A percentile compares a stretch with the other conserved stretches of the same genome.
These are phyloP conservation scores for Notoglanidium macrostoma DNA, from an alignment of 2,797 vertebrate genomes.

Conservation along the genomic window DNA sequence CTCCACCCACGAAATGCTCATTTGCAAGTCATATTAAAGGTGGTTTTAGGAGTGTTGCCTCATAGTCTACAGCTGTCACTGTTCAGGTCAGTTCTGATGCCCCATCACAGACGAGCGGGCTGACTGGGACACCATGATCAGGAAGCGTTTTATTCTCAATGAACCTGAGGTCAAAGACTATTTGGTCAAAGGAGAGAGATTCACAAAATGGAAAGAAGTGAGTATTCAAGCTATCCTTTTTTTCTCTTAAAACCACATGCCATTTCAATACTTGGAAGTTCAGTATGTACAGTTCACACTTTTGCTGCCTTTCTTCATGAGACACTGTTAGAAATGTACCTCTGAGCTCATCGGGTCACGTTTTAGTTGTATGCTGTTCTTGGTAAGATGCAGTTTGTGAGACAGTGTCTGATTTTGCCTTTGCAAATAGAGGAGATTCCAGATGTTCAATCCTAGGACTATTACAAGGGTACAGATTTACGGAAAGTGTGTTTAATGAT, in stretches of 20 bases:
- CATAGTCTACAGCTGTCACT: constrained; percentile 7
- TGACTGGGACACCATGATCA: constrained; percentile 77
- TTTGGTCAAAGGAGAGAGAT: constrained; percentile 88
- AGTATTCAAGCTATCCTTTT: constrained; percentile 67
- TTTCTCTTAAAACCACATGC: background rate
- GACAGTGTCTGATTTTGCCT: constrained; percentile 2
- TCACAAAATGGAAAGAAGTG: constrained; percentile 97
- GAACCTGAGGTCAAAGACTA: constrained; percentile 86
- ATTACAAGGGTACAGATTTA: background rate
- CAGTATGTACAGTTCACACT: background rate
- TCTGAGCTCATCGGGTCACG: background rate
- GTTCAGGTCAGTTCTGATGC: constrained; percentile 10
- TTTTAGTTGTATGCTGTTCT: background rate
- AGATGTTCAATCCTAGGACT: background rate
- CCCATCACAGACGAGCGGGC: constrained; percentile 9
- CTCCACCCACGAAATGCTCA: constrained; percentile 50
- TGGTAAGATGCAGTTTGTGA: background rate
- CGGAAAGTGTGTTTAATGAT: too few species aligned
- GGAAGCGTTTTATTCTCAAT: constrained; percentile 80
- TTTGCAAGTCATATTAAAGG: constrained; percentile 80
- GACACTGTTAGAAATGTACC: background rate
- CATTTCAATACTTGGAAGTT: background rate
- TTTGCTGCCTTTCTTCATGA: background rate
- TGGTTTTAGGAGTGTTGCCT: constrained; percentile 49
- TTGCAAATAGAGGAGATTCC: background rate